These are phyloP conservation scores for Herpailurus yagouaroundi DNA, from an alignment of 2,113 vertebrate genomes.

Conservation along the genomic window DNA sequence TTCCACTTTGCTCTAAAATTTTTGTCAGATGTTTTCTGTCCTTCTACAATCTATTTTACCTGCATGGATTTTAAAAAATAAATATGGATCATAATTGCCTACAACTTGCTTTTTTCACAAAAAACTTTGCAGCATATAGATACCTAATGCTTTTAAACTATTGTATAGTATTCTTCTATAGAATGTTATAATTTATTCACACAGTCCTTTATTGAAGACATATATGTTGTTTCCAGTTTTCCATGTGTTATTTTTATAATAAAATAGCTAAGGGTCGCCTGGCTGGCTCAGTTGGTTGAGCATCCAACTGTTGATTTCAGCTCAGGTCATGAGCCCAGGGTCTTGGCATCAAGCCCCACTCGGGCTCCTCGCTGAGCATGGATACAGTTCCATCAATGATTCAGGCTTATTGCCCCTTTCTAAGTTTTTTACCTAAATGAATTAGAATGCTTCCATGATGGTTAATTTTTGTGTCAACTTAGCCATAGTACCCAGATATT, in stretches of 20 bases:
- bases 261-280: not conserved
- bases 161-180: not conserved
- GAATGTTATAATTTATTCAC: not conserved
- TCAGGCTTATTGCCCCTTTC: not conserved
- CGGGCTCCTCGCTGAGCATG: no score
- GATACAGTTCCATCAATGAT: not conserved
- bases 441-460: not conserved
- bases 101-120: not conserved
- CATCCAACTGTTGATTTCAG: no score
- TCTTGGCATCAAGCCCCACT: no score
- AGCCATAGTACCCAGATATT: not conserved
- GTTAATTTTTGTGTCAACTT: not conserved
- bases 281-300: no score
- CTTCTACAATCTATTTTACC: not conserved
- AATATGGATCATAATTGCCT: not conserved
- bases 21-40: not conserved
- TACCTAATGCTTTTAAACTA: not conserved
- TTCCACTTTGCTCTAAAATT: not conserved
- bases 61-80: not conserved
- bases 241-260: not conserved
- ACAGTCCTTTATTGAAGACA: not conserved
- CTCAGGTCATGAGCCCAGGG: no score
- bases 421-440: conserved; percentile 26
- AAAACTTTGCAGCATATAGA: not conserved
- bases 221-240: conserved; percentile 5